Percentiles rank a stretch among this genome's conserved stretches.
Conservation (phyloP, 1,140 invertebrate species). For the Lepidurus couesii region DNA sequence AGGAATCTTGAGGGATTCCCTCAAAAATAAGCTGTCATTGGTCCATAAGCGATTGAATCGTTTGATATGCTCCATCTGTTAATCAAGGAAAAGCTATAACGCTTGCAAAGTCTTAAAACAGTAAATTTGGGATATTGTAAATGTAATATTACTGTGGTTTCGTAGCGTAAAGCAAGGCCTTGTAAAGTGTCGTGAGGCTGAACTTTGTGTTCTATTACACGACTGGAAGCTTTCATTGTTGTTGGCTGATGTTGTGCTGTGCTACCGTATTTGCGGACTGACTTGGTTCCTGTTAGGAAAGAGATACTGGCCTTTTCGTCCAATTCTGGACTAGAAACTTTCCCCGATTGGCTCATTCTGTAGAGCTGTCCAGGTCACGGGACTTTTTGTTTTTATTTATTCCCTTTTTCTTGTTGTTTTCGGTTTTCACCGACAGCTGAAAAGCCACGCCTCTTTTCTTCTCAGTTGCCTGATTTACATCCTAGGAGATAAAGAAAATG, state of each 20-base stretch:
- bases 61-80: constrained; percentile 81
- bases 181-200: neutral
- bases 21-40: constrained; percentile 78
- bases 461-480: constrained; percentile 1
- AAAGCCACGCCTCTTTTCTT: neutral
- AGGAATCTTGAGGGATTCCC: constrained; percentile 73
- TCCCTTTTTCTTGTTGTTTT: neutral
- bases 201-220: constrained; percentile 6
- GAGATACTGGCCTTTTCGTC: neutral
- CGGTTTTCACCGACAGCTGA: neutral
- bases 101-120: neutral
- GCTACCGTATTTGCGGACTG: constrained; percentile 18
- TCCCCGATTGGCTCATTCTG: neutral
- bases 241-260: neutral
- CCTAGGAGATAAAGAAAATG: neutral
- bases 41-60: constrained; percentile 80
- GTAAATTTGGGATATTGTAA: no score
- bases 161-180: neutral
- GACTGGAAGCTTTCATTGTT: neutral
- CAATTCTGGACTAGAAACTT: neutral
- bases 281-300: constrained; percentile 3
- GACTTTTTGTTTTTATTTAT: neutral
- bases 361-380: neutral
- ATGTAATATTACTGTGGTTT: neutral
- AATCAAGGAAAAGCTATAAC: neutral